phyloP scores from a whole-genome alignment of 2,797 vertebrate species.

The Falco peregrinus region DNA sequence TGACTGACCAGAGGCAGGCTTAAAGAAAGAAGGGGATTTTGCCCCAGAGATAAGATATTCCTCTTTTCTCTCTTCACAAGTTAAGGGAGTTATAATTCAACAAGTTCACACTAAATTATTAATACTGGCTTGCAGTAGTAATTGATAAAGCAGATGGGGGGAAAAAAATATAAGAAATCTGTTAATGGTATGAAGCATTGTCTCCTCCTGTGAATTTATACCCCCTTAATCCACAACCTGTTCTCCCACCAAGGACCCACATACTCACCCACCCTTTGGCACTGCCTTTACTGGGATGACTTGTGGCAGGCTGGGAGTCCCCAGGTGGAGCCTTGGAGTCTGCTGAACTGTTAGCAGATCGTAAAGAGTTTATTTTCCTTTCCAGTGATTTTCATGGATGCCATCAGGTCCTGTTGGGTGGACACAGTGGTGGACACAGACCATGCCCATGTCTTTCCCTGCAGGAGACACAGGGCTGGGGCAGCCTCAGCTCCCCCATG shows the following conservation, averaged over 20 bases:
- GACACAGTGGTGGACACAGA: neutral
- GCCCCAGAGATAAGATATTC: neutral
- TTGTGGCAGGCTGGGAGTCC: neutral
- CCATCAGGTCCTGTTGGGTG: neutral
- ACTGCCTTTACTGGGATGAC: neutral
- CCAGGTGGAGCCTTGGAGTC: neutral
- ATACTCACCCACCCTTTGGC: neutral
- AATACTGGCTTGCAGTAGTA: neutral
- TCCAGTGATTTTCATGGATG: neutral
- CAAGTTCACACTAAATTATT: slow-evolving; percentile 34
- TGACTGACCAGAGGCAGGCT: neutral
- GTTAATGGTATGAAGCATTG: neutral
- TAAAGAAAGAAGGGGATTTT: neutral
- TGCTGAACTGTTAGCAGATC: neutral
- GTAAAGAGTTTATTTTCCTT: neutral
- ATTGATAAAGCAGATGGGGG: neutral
- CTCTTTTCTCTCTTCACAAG: neutral
- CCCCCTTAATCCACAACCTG: neutral
- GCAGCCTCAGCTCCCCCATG: neutral
- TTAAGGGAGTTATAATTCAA: slow-evolving; percentile 9
- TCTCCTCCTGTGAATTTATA: neutral
- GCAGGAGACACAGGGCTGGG: neutral
- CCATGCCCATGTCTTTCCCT: neutral
- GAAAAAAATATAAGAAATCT: neutral
- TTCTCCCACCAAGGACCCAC: neutral